These are phyloP conservation scores for Pontoporia blainvillei DNA, from an alignment of 2,113 vertebrate species.

Conservation along the genomic window DNA sequence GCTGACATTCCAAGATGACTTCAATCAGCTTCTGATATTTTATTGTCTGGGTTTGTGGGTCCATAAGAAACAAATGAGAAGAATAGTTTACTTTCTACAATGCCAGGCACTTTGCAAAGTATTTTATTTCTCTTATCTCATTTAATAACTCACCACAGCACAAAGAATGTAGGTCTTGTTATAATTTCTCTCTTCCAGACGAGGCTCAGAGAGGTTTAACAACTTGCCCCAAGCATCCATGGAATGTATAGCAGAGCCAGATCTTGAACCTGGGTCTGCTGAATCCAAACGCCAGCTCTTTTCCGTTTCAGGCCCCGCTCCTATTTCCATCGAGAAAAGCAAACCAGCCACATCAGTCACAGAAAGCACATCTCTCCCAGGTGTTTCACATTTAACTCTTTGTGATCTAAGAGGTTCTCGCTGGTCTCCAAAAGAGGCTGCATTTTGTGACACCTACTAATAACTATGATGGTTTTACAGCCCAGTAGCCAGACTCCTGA, in stretches of 20 bases:
- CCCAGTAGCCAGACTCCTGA: background rate
- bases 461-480: background rate
- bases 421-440: background rate
- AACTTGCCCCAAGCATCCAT: background rate
- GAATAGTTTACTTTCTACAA: background rate
- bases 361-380: background rate
- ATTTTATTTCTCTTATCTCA: background rate
- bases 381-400: background rate
- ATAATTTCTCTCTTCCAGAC: background rate
- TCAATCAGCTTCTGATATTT: background rate
- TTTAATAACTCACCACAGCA: background rate
- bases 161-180: background rate
- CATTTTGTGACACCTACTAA: background rate
- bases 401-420: slow-evolving; percentile 7
- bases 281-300: background rate
- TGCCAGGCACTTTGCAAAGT: background rate
- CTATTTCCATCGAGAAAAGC: background rate
- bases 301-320: background rate
- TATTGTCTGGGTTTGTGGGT: background rate
- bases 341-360: background rate
- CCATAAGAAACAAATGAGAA: background rate
- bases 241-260: background rate
- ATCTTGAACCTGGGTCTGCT: rapidly evolving
- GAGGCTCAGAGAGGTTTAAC: background rate
- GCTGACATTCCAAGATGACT: background rate